phyloP scores from a whole-genome alignment of 2,113 vertebrate species.

The Epinephelus lanceolatus region DNA sequence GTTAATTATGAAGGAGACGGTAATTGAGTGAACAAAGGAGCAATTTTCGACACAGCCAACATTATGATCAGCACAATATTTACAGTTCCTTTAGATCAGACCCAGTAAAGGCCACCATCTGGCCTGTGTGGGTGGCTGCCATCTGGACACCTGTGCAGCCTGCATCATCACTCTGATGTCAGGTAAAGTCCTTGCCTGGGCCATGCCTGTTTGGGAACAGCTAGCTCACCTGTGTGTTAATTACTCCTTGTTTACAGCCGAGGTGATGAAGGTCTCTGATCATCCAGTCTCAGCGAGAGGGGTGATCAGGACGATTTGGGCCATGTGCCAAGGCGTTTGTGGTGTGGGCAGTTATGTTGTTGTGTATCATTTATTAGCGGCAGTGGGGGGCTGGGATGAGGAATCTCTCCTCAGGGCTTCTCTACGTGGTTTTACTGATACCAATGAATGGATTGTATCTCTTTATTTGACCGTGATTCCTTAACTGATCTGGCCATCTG shows the following conservation, averaged over 20 bases:
- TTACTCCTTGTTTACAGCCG: conserved; percentile 55
- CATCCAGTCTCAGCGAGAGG: conserved; percentile 18
- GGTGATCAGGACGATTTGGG: conserved; percentile 27
- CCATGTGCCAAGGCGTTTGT: conserved; percentile 18
- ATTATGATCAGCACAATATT: neutral
- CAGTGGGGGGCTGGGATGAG: conserved; percentile 1
- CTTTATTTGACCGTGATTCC: neutral
- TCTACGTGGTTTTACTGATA: neutral
- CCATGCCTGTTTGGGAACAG: neutral
- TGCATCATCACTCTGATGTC: conserved; percentile 38
- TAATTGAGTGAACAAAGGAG: neutral
- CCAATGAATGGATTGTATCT: neutral
- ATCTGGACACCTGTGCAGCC: conserved; percentile 32
- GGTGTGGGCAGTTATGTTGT: conserved; percentile 2
- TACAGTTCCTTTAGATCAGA: conserved; percentile 11
- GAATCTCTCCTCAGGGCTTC: neutral
- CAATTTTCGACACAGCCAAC: neutral
- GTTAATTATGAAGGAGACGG: neutral
- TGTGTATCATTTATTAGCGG: neutral
- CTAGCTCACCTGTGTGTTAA: conserved; percentile 47
- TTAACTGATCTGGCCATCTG: neutral
- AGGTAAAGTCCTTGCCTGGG: conserved; percentile 28
- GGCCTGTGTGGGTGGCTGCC: conserved; percentile 24
- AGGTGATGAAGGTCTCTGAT: conserved; percentile 46
- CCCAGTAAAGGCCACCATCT: conserved; percentile 25